phyloP scores from a whole-genome alignment of 2,888 invertebrate species.

The Eupithecia vulgata region DNA sequence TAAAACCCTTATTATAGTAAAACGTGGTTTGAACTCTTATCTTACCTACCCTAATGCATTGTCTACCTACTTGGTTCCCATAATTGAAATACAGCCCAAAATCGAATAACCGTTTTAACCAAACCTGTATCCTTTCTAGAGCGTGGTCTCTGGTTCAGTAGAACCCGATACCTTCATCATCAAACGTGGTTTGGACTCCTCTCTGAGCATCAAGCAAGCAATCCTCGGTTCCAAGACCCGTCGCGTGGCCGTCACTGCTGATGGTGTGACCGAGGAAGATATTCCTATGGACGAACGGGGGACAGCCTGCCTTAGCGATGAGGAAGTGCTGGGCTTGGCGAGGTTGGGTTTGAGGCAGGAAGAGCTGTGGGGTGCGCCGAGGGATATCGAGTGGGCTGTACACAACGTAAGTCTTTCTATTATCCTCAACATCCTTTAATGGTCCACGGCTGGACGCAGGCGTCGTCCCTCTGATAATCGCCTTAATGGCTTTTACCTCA shows the following conservation, averaged over 20 bases:
- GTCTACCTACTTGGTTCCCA: not conserved
- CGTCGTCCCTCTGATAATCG: no score
- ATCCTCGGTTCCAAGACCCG: constrained; percentile 83
- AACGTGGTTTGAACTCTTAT: no score
- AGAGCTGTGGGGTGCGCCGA: constrained; percentile 86
- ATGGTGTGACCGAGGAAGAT: constrained; percentile 69
- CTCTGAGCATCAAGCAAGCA: constrained; percentile 63
- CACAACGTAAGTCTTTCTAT: constrained; percentile 77
- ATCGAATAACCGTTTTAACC: not conserved
- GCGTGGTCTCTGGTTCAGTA: constrained; percentile 27
- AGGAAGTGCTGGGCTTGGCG: constrained; percentile 83
- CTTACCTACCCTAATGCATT: no score
- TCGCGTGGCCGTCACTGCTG: constrained; percentile 70
- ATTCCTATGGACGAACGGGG: constrained; percentile 69
- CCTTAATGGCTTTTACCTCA: no score
- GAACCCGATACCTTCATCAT: constrained; percentile 74
- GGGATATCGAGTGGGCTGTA: constrained; percentile 93
- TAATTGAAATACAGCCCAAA: not conserved
- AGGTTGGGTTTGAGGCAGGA: constrained; percentile 83
- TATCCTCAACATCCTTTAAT: no score
- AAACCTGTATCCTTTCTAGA: constrained; percentile 15
- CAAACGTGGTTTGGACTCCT: constrained; percentile 70
- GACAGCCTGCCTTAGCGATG: constrained; percentile 82
- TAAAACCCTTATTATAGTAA: no score
- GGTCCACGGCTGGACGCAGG: no score